Conservation (phyloP, 2,888 invertebrate genomes). For the Trachelus troglodyta region DNA sequence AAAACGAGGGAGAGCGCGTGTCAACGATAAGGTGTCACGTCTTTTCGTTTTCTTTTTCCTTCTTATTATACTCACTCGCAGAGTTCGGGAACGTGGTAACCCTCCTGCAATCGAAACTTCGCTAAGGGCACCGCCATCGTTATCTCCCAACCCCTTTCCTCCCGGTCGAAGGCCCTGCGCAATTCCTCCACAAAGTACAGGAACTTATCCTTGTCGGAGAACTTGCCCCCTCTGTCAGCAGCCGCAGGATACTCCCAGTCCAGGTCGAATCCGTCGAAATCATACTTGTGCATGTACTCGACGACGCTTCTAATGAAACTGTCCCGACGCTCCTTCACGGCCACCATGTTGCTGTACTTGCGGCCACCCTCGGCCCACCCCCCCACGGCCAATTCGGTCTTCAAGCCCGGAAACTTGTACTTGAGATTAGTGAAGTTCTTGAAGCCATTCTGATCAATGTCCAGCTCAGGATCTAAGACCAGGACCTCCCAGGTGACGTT, state of each 20-base stretch:
- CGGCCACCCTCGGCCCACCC: conserved; percentile 93
- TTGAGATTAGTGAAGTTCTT: conserved; percentile 82
- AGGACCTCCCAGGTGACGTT: conserved; percentile 82
- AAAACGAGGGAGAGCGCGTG: not conserved
- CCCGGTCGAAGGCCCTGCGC: conserved; percentile 80
- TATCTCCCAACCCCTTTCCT: conserved; percentile 84
- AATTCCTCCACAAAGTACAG: conserved; percentile 86
- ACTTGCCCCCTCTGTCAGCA: conserved; percentile 85
- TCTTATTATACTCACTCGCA: conserved; percentile 76
- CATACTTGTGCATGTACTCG: conserved; percentile 79
- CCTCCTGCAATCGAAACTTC: conserved; percentile 87
- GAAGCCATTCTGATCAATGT: conserved; percentile 81
- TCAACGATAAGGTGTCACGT: not conserved
- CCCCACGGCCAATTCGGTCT: conserved; percentile 85
- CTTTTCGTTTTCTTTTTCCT: not conserved
- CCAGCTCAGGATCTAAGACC: conserved; percentile 84
- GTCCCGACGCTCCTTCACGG: conserved; percentile 75
- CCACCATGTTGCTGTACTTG: conserved; percentile 87
- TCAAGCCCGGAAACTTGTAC: conserved; percentile 77
- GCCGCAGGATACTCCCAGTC: conserved; percentile 95
- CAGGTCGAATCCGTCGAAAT: conserved; percentile 87
- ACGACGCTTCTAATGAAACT: conserved; percentile 82
- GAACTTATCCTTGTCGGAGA: conserved; percentile 86
- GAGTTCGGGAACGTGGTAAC: conserved; percentile 90
- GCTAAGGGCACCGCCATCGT: conserved; percentile 92